Percentiles rank a stretch among this genome's conserved stretches.
Evolutionary conservation across 2,797 vertebrate species (phyloP).

Genomic region (Pterois miles): DNA sequence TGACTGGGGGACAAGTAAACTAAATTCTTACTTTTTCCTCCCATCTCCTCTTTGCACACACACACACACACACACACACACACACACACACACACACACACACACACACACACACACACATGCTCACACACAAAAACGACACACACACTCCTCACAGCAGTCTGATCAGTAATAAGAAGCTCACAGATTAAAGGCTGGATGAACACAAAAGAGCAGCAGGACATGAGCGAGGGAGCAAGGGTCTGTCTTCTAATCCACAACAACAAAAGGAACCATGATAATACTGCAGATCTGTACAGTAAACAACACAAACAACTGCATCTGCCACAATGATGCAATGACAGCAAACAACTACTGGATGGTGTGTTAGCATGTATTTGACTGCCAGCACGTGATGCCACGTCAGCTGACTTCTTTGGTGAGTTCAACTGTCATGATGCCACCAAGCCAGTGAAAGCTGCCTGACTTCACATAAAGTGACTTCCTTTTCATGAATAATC

Average conservation of each 20-base stretch:
- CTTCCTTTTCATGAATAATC: slow-evolving; percentile 13
- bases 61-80: background rate
- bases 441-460: background rate
- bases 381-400: slow-evolving; percentile 1
- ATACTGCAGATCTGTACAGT: slow-evolving; percentile 9
- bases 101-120: background rate
- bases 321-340: slow-evolving; percentile 43
- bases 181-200: slow-evolving; percentile 64
- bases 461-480: background rate
- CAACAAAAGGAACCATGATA: slow-evolving; percentile 41
- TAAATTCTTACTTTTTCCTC: slow-evolving; percentile 27
- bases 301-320: slow-evolving; percentile 33
- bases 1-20: slow-evolving; percentile 32
- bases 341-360: slow-evolving; percentile 12
- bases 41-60: slow-evolving; percentile 8
- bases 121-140: background rate
- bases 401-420: background rate
- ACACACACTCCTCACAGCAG: slow-evolving; percentile 34
- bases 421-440: background rate
- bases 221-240: slow-evolving; percentile 50
- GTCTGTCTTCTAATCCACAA: slow-evolving; percentile 54
- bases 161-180: slow-evolving; percentile 54
- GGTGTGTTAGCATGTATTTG: slow-evolving; percentile 30
- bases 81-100: slow-evolving; percentile 3
- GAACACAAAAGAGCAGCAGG: slow-evolving; percentile 69